Evolutionary conservation across 2,888 invertebrate genomes (phyloP).

Genomic region (Cheilosia variabilis): DNA sequence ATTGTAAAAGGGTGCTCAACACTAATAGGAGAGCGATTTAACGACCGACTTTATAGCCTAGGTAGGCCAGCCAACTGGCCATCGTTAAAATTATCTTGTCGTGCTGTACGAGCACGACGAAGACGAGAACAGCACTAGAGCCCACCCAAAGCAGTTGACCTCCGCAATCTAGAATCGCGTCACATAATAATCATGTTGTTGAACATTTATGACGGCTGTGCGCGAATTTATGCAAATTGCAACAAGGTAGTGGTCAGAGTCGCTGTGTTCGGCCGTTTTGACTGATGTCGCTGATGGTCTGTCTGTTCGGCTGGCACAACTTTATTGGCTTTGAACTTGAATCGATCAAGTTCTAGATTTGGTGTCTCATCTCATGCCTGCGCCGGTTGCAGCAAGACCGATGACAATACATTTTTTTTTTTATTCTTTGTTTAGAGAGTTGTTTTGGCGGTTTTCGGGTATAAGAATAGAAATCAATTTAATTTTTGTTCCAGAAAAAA

Average conservation of each 20-base stretch:
- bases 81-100: background rate
- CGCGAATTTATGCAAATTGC: conserved; percentile 74
- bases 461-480: conserved; percentile 45
- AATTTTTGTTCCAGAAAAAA: background rate
- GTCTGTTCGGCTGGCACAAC: conserved; percentile 22
- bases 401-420: conserved; percentile 4
- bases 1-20: background rate
- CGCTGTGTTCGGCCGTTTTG: conserved; percentile 6
- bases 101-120: conserved; percentile 5
- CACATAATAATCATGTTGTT: conserved; percentile 59
- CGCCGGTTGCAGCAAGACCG: conserved; percentile 35
- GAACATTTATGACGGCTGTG: conserved; percentile 64
- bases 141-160: conserved; percentile 71
- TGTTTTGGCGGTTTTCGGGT: conserved; percentile 37
- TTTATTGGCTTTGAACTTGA: conserved; percentile 62
- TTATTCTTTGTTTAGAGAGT: conserved; percentile 31
- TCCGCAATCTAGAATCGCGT: conserved; percentile 63
- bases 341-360: conserved; percentile 70
- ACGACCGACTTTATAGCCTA: conserved; percentile 8
- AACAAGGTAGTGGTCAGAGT: conserved; percentile 40
- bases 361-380: conserved; percentile 35
- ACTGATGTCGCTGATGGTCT: conserved; percentile 38
- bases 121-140: background rate
- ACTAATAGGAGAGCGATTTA: conserved; percentile 19
- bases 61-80: conserved; percentile 13